Base-by-base conservation (phyloP, 2,113 vertebrate species). In the Oriolus oriolus region DNA sequence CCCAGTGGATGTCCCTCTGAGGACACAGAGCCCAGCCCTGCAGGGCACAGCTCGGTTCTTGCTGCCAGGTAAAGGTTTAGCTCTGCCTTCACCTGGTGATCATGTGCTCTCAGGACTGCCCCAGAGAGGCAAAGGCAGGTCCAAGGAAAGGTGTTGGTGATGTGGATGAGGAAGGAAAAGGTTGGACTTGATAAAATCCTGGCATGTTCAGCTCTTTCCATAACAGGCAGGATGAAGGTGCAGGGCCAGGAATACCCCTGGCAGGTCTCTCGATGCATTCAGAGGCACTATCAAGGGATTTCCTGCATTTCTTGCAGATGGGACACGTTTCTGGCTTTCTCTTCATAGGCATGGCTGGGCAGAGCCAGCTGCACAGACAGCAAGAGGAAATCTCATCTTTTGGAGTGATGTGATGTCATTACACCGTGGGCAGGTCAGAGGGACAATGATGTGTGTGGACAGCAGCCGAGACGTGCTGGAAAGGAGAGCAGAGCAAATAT, bases 401-500 rank as follows among this genome's bases (percentile, higher is more conserved):
- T 2, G 2, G 57, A 75, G 41, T 49, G 47, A 21, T 63, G 87
- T 63, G 65, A 44, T 89, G 59, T 8, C 69, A 30, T 68, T 68
- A 15, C 74, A 60, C 70, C 45, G 74, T 11, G 61, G 78, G 77
- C 45, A 87, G 56, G 35, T 93, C 81, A 91, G 52, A 33, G 73
- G 84, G 57, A 84, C 74, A 79, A 16, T 31, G 13, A 44, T 42
- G 61, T 47, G 53, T 85, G 35, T 80, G 92, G 57, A 44, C 61
- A 88, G 90, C 71, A 84, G 87, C 81, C 23, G 83, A 42, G 84
- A 87, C 31, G 47, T 49, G 57, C 66, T 97, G 90, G 60, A 66
- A 52, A 61, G 81, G 65, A 87, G 24, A 94, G 65, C 74, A 91
- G 70, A 84, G 77, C 93, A 93, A 89, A 75, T 78, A 84, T 78